Conservation (phyloP, 2,113 vertebrate species). For the Percina caprodes region DNA sequence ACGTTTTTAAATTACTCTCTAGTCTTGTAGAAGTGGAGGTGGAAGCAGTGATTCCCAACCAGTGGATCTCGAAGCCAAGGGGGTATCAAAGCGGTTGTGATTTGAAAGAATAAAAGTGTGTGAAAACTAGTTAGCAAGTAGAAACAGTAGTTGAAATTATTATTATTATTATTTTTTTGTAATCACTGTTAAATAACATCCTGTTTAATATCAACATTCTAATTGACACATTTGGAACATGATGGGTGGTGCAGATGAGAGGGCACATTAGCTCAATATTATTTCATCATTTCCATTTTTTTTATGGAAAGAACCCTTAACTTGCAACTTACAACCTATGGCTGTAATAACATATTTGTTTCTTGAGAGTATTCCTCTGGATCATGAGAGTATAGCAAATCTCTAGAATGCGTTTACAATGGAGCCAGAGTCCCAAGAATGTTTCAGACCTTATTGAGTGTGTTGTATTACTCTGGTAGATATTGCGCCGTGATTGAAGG, state of each 20-base stretch:
- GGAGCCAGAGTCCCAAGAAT: slow-evolving; percentile 46
- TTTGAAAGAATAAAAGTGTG: neutral
- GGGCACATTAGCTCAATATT: neutral
- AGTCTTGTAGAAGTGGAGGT: neutral
- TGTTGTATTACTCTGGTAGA: slow-evolving; percentile 59
- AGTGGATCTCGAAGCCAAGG: neutral
- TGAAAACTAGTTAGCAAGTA: neutral
- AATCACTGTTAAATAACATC: neutral
- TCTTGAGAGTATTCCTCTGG: slow-evolving; percentile 17
- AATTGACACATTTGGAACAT: neutral
- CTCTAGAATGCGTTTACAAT: slow-evolving; percentile 29
- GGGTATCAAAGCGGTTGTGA: neutral
- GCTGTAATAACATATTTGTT: slow-evolving; percentile 7
- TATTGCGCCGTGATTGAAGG: slow-evolving; percentile 31
- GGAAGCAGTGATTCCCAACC: neutral
- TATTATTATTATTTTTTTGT: too few species aligned
- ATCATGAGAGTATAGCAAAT: slow-evolving; percentile 40
- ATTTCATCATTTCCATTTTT: neutral
- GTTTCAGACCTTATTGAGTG: slow-evolving; percentile 31
- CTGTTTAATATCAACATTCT: neutral
- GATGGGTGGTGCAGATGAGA: neutral
- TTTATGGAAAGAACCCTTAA: neutral
- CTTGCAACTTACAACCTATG: neutral
- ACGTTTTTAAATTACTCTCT: slow-evolving; percentile 16
- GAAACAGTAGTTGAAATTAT: neutral